A percentile compares a stretch with the other conserved stretches of the same genome.
phyloP scores from a whole-genome alignment of 2,888 invertebrate species.

The Chymomyza procnemis region DNA sequence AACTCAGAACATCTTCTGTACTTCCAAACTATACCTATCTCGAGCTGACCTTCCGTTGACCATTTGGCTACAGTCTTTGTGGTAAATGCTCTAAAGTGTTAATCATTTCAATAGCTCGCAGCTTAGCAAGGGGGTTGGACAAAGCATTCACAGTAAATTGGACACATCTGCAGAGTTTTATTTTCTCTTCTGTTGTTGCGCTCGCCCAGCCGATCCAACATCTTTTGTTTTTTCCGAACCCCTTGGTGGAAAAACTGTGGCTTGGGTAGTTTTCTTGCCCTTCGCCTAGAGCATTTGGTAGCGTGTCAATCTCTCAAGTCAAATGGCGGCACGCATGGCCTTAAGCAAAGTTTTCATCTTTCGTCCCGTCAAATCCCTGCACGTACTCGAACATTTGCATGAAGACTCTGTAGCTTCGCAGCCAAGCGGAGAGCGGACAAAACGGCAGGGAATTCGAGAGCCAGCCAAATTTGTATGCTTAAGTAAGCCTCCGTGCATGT shows the following conservation, averaged over 20 bases:
- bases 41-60: background rate
- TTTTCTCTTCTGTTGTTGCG: background rate
- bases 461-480: conserved; percentile 54
- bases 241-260: background rate
- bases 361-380: conserved; percentile 55
- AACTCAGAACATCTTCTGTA: too few relatives aligned
- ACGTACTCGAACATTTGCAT: conserved; percentile 53
- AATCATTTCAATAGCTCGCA: background rate
- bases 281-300: conserved; percentile 54
- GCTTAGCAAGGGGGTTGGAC: conserved; percentile 24
- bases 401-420: too few relatives aligned
- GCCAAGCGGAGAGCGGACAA: background rate
- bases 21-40: too few relatives aligned
- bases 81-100: background rate
- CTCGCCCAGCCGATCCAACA: background rate
- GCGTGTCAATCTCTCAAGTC: conserved; percentile 69
- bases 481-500: conserved; percentile 68
- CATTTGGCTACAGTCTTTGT: background rate
- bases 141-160: conserved; percentile 62
- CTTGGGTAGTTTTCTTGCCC: background rate
- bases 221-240: background rate
- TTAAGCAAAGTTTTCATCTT: conserved; percentile 47
- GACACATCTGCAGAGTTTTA: conserved; percentile 65
- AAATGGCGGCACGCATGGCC: conserved; percentile 68
- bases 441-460: background rate